Base-by-base conservation (phyloP, 2,113 vertebrate genomes). In the Echinops telfairi region DNA sequence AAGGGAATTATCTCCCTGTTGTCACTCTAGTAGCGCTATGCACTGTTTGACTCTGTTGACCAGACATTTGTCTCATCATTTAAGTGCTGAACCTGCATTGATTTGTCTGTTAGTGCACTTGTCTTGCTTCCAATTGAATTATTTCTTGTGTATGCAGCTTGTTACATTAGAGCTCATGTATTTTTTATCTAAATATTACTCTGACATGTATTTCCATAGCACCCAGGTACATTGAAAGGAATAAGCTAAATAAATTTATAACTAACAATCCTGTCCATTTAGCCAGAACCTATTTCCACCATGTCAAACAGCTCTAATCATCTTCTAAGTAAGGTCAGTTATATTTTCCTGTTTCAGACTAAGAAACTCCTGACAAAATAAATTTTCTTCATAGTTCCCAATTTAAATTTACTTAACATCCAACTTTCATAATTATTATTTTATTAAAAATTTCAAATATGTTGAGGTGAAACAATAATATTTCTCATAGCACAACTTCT, bases 61-160 rank as follows among this genome's bases (percentile, higher is more conserved):
- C 75, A 96, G 16, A 20, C 57, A 83, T 94, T 95, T 97, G 84
- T 94, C 77, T 96, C 85, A 38, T 2, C 70, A 93, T 94, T 94
- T 88, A 93, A 96, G 47, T 68, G 33, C 53, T 81, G 11, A 88
- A 43, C 60, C 57, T 92, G 78, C 70, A 90, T 75, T 95, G 89
- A 96, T 95, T 97, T 95, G 94, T 93, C 64, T 92, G 36, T 8
- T 77, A 33, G 83, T 71, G 53, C 23, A 83, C 58, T 96, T 94
- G 47, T 53, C 47, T 40, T 92, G 53, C 29, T 57, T 92, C 91
- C 96, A 93, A 96, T 96, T 88, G 89, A 90, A 95, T 96, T 96
- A 92, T 94, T 92, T 89, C 43, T 62, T 87, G 31, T 62, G 31
- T 94, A 83, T 94, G 76, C 16, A 86, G 40, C 53, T 90, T 95